Evolutionary conservation across 1,140 invertebrate species (phyloP).

Genomic region (Lanistes nyassanus): DNA sequence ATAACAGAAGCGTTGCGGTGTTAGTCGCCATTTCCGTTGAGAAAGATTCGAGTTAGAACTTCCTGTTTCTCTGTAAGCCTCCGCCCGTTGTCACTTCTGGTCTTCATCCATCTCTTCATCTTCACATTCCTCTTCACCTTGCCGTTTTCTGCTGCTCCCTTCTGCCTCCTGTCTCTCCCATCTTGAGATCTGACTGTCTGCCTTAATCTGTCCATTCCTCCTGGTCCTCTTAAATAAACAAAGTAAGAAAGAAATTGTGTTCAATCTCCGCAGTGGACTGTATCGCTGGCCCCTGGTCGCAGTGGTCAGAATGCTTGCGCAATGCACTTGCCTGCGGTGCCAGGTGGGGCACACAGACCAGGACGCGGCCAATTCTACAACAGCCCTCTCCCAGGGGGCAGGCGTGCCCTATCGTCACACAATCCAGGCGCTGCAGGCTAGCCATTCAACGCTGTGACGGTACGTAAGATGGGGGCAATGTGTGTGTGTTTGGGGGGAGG

Average conservation of each 20-base stretch:
- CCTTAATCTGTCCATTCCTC: background rate
- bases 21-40: no score
- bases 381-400: constrained; percentile 42
- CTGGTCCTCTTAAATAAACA: background rate
- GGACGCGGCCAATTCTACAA: constrained; percentile 46
- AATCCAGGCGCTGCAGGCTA: constrained; percentile 41
- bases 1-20: no score
- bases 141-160: no score
- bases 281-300: constrained; percentile 53
- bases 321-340: constrained; percentile 60
- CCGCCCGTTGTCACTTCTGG: no score
- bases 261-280: constrained; percentile 55
- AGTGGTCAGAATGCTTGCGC: constrained; percentile 52
- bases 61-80: no score
- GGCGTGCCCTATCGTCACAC: constrained; percentile 35
- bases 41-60: no score
- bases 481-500: background rate
- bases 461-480: constrained; percentile 18
- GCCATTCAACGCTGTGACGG: constrained; percentile 38
- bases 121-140: no score
- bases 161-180: background rate
- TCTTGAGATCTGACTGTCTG: background rate
- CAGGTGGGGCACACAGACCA: constrained; percentile 50
- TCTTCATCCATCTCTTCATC: no score
- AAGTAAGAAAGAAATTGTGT: background rate